Evolutionary conservation across 2,797 vertebrate genomes (phyloP).

Genomic region (Poecilia picta): DNA sequence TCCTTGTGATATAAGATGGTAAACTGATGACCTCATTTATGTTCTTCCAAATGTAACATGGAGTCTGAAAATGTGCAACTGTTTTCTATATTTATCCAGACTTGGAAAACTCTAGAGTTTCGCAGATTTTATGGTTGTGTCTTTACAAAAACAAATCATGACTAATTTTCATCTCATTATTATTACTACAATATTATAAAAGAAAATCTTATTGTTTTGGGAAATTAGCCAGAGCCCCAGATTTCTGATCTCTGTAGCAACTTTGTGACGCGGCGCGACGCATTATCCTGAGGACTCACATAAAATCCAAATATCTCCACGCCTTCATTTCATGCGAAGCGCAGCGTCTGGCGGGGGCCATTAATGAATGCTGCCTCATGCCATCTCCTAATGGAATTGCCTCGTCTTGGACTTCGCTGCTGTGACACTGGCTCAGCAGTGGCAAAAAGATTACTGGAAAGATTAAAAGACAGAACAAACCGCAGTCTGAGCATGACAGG

Average conservation of each 20-base stretch:
- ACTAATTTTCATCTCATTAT: neutral
- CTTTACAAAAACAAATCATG: neutral
- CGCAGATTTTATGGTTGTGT: neutral
- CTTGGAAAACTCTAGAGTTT: neutral
- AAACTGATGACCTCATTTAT: neutral
- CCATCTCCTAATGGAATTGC: slow-evolving; percentile 74
- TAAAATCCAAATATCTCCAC: slow-evolving; percentile 36
- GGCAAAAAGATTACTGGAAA: slow-evolving; percentile 66
- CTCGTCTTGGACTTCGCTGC: slow-evolving; percentile 62
- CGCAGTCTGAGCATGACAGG: slow-evolving; percentile 48
- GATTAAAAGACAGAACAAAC: slow-evolving; percentile 70
- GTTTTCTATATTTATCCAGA: neutral
- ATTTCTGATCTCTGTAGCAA: slow-evolving; percentile 37
- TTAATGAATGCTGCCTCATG: slow-evolving; percentile 73
- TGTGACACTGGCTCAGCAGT: slow-evolving; percentile 63
- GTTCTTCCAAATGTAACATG: neutral
- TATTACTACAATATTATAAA: neutral
- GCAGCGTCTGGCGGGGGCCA: slow-evolving; percentile 54
- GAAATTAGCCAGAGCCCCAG: slow-evolving; percentile 23
- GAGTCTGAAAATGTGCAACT: neutral
- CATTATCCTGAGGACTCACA: slow-evolving; percentile 61
- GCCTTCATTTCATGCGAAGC: slow-evolving; percentile 21
- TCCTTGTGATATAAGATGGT: neutral
- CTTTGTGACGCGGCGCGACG: slow-evolving; percentile 45
- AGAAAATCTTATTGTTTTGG: neutral